These are phyloP conservation scores for Ornithoptera priamus DNA, from an alignment of 2,888 invertebrate genomes.

Conservation along the genomic window DNA sequence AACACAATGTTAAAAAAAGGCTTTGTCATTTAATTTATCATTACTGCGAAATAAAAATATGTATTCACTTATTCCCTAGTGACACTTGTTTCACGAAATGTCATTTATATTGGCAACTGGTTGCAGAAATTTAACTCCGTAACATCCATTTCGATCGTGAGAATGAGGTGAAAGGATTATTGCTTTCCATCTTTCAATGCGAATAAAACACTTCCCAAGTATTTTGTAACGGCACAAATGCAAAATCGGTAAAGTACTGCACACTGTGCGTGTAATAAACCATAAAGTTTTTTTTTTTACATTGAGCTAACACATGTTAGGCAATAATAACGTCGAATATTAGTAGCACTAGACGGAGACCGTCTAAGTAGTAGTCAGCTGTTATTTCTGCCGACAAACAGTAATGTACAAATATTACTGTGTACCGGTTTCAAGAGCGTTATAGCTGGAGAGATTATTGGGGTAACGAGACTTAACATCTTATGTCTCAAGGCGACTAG, in stretches of 20 bases:
- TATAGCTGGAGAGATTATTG: too few relatives aligned
- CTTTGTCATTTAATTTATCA: neutral
- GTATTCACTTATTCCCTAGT: neutral
- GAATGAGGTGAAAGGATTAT: slow-evolving; percentile 30
- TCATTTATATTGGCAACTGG: slow-evolving; percentile 15
- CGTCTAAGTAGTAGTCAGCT: too few relatives aligned
- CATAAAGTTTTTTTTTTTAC: too few relatives aligned
- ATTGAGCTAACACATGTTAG: too few relatives aligned
- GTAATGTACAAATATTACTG: too few relatives aligned
- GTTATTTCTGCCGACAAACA: too few relatives aligned
- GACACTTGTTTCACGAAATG: slow-evolving; percentile 15
- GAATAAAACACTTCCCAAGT: slow-evolving; percentile 24
- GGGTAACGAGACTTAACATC: too few relatives aligned
- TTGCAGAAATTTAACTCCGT: slow-evolving; percentile 20
- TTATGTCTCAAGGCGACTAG: too few relatives aligned
- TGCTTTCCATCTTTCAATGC: slow-evolving; percentile 25
- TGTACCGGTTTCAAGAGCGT: too few relatives aligned
- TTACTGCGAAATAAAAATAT: neutral
- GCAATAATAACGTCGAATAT: too few relatives aligned
- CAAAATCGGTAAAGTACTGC: neutral
- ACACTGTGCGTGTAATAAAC: neutral
- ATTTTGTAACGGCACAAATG: slow-evolving; percentile 10
- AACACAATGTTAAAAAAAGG: neutral
- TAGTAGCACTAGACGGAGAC: too few relatives aligned
- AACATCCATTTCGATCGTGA: slow-evolving; percentile 26